phyloP scores from a whole-genome alignment of 2,888 invertebrate species.

The Drosophila lutescens region DNA sequence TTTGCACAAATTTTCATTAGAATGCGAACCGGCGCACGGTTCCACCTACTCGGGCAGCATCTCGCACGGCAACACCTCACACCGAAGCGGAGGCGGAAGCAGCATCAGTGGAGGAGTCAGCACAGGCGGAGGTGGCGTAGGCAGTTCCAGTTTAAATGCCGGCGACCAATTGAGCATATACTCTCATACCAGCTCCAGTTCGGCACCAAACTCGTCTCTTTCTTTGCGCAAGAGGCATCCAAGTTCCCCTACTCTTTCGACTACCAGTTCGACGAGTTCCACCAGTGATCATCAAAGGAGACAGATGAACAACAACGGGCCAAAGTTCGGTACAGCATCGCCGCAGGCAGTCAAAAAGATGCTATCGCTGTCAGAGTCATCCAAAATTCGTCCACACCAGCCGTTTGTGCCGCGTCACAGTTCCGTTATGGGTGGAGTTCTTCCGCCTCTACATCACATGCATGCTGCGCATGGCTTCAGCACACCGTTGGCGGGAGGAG shows the following conservation, averaged over 20 bases:
- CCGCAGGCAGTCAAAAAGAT: conserved; percentile 98
- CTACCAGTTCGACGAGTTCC: conserved; percentile 95
- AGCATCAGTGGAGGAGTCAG: conserved; percentile 72
- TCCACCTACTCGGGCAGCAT: conserved; percentile 79
- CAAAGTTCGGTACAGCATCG: conserved; percentile 93
- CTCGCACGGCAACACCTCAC: conserved; percentile 65
- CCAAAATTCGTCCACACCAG: conserved; percentile 94
- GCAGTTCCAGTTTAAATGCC: conserved; percentile 67
- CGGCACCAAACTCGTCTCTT: conserved; percentile 79
- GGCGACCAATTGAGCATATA: conserved; percentile 86
- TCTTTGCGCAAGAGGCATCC: conserved; percentile 92
- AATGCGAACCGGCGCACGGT: conserved; percentile 90
- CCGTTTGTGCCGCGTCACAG: conserved; percentile 87
- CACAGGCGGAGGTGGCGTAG: conserved; percentile 60
- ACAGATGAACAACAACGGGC: conserved; percentile 83
- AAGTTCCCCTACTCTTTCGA: conserved; percentile 96
- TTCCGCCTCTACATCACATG: conserved; percentile 86
- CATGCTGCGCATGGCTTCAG: conserved; percentile 69
- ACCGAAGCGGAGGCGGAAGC: conserved; percentile 69
- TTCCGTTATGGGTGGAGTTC: conserved; percentile 81
- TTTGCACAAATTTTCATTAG: conserved; percentile 93
- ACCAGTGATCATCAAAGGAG: conserved; percentile 85
- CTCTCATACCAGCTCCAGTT: conserved; percentile 83
- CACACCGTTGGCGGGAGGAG: conserved; percentile 44
- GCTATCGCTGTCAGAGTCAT: conserved; percentile 94